A percentile compares a stretch with the other conserved stretches of the same genome.
phyloP scores from a whole-genome alignment of 1,140 invertebrate genomes.

The Ditylenchus dipsaci region DNA sequence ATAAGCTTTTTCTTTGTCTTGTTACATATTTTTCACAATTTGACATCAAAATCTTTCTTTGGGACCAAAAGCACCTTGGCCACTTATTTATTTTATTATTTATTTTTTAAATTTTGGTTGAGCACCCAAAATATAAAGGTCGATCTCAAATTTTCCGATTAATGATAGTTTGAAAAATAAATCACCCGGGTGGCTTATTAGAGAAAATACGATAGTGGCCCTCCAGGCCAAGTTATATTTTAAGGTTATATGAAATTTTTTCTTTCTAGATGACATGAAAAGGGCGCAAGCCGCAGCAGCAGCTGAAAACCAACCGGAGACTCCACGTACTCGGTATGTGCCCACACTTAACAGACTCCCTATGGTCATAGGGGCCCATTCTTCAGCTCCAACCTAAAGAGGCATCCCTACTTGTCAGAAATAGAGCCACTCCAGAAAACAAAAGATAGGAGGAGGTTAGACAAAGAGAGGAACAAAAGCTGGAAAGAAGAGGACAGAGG shows the following conservation, averaged over 20 bases:
- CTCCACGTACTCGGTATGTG: neutral
- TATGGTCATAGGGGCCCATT: neutral
- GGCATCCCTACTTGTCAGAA: neutral
- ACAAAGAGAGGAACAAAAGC: neutral
- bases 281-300: neutral
- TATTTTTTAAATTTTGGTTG: too few relatives aligned
- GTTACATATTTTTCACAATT: too few relatives aligned
- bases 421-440: neutral
- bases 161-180: too few relatives aligned
- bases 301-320: neutral
- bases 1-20: too few relatives aligned
- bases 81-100: too few relatives aligned
- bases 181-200: too few relatives aligned
- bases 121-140: too few relatives aligned
- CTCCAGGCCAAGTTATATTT: too few relatives aligned
- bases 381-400: neutral
- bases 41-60: too few relatives aligned
- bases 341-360: neutral
- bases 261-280: neutral
- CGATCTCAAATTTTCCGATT: neutral
- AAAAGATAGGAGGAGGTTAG: neutral
- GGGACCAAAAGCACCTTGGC: too few relatives aligned
- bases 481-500: constrained; percentile 1
- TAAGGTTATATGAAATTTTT: neutral
- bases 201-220: too few relatives aligned